Conservation (phyloP, 2,888 invertebrate species). For the Eilema caniola region DNA sequence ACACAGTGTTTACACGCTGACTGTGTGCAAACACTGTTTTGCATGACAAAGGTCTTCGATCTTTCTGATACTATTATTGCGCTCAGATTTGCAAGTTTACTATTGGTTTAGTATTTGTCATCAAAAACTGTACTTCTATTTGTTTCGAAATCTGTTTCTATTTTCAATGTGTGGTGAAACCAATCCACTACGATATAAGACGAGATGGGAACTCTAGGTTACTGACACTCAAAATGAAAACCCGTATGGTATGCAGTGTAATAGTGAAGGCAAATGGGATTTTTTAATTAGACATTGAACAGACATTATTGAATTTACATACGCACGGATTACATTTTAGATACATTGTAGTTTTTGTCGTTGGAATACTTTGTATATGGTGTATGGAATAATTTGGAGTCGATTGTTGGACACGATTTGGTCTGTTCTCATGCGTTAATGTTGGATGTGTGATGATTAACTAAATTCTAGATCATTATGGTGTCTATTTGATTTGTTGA, state of each 20-base stretch:
- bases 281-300: constrained; percentile 10
- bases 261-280: not conserved
- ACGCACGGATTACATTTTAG: constrained; percentile 16
- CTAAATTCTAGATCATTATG: constrained; percentile 11
- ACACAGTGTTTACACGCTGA: too few species aligned
- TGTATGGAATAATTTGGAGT: constrained; percentile 15
- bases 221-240: not conserved
- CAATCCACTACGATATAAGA: not conserved
- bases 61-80: not conserved
- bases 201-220: not conserved
- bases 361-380: constrained; percentile 14
- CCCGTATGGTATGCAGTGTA: not conserved
- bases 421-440: constrained; percentile 19
- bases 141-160: not conserved
- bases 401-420: constrained; percentile 14
- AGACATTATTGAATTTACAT: constrained; percentile 37
- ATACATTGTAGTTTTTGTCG: constrained; percentile 19
- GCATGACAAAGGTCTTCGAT: not conserved
- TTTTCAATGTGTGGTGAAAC: not conserved
- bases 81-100: not conserved
- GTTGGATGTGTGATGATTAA: constrained; percentile 17
- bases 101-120: not conserved
- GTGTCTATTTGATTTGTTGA: constrained; percentile 13
- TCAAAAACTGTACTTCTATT: not conserved
- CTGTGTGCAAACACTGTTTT: too few species aligned